Evolutionary conservation across 1,140 invertebrate genomes (phyloP).

Genomic region (Yoshiicerus persimilis): DNA sequence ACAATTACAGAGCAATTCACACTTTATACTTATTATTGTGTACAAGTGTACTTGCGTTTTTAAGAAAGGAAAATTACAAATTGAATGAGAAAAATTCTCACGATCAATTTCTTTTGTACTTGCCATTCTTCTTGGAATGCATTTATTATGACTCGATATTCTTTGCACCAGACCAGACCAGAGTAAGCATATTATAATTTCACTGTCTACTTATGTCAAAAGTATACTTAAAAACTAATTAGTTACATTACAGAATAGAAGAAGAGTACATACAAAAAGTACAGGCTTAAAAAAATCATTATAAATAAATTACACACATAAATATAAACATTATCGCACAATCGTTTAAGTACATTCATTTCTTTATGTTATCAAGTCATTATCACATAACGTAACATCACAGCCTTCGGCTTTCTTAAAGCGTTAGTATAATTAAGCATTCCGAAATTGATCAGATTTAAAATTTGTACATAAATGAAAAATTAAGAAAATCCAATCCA

Average conservation of each 20-base stretch:
- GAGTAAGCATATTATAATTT: background rate
- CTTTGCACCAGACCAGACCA: background rate
- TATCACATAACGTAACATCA: background rate
- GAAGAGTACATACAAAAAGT: no score
- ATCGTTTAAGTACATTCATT: background rate
- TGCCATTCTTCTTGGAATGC: background rate
- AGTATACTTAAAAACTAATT: background rate
- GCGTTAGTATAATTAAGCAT: background rate
- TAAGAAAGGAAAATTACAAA: background rate
- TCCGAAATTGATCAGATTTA: background rate
- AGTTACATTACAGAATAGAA: background rate
- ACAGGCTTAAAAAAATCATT: no score
- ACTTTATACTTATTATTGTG: background rate
- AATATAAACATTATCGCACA: no score
- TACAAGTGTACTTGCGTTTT: background rate
- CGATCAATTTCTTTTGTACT: background rate
- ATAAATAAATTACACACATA: no score
- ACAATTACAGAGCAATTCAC: background rate
- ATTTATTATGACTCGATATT: background rate
- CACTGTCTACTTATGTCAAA: background rate
- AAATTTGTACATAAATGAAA: background rate
- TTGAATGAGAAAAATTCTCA: background rate
- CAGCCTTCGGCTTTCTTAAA: background rate
- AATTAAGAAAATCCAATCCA: no score
- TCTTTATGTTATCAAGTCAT: background rate